Evolutionary conservation across 2,888 invertebrate genomes (phyloP), one percentile per base, ranked within the genome.

Genomic region (Eudasyphora cyanicolor): DNA sequence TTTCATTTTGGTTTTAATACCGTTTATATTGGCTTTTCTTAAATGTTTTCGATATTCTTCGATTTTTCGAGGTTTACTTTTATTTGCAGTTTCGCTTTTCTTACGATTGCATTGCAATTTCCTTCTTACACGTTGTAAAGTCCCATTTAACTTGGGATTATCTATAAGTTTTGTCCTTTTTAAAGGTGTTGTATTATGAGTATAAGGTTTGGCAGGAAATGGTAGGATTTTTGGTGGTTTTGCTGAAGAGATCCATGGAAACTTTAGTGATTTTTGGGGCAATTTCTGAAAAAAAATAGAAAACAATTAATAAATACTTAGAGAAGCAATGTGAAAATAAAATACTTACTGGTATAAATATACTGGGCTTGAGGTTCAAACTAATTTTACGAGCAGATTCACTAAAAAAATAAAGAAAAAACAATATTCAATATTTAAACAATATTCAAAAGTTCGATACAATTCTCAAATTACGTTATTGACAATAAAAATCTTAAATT

Each of bases 311-410:
- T n/a, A n/a, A n/a, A n/a, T n/a, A n/a, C n/a, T n/a, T n/a, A n/a
- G n/a, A n/a, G n/a, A n/a, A n/a, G n/a, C n/a, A n/a, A n/a, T n/a
- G n/a, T n/a, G n/a, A n/a, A n/a, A n/a, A n/a, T n/a, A n/a, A n/a
- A n/a, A n/a, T 38, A 62, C 60, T 76, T 84, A 84, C 84, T 45
- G 84, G 78, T 19, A 84, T 81, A 73, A 84, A 84, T 0, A 84
- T 57, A 8, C 76, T 81, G 19, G 78, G 42, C 0, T 6, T 19
- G 6, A 81, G 54, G 14, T 67, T 76, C n/a, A 38, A 51, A 0
- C 84, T 76, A 0, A 79, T 64, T 73, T 62, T 51, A 2, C 81
- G 81, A 12, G 84, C 67, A 51, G 57, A 71, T 76, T 77, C 84
- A 24, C 84, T 84, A 14, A 17, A 83, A 83, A 24, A 12, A 27